Conservation (phyloP, 2,797 vertebrate genomes). For the Pipistrellus nathusii region DNA sequence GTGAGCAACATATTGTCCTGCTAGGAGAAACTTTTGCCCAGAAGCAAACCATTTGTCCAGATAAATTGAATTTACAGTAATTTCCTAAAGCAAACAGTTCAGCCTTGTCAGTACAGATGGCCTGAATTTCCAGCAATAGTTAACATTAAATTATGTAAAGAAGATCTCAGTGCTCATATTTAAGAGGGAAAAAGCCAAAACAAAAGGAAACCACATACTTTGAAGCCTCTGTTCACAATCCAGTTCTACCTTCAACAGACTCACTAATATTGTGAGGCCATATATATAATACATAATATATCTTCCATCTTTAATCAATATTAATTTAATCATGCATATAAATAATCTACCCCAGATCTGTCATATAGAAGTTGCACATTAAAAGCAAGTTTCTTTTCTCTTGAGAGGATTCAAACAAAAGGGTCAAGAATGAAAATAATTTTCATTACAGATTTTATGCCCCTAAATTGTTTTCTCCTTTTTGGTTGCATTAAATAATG, state of each 20-base stretch:
- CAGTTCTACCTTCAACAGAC: background rate
- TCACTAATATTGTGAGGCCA: background rate
- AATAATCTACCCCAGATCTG: background rate
- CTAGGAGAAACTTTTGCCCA: background rate
- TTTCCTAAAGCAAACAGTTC: conserved; percentile 52
- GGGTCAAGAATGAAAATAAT: background rate
- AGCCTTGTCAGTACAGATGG: background rate
- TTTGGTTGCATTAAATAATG: background rate
- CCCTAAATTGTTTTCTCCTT: background rate
- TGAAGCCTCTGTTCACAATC: background rate
- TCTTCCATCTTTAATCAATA: background rate
- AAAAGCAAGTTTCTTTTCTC: background rate
- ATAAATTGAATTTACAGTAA: conserved; percentile 7
- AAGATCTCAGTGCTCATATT: background rate
- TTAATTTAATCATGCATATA: background rate
- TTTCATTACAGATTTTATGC: background rate
- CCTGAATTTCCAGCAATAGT: background rate
- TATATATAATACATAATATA: background rate
- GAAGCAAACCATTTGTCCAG: background rate
- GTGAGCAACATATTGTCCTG: background rate
- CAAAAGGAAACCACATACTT: background rate
- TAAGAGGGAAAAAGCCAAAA: background rate
- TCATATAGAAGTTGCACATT: background rate
- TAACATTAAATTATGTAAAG: background rate
- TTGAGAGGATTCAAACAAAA: background rate